phyloP scores from a whole-genome alignment of 1,140 invertebrate species.

The Chelonus insularis region DNA sequence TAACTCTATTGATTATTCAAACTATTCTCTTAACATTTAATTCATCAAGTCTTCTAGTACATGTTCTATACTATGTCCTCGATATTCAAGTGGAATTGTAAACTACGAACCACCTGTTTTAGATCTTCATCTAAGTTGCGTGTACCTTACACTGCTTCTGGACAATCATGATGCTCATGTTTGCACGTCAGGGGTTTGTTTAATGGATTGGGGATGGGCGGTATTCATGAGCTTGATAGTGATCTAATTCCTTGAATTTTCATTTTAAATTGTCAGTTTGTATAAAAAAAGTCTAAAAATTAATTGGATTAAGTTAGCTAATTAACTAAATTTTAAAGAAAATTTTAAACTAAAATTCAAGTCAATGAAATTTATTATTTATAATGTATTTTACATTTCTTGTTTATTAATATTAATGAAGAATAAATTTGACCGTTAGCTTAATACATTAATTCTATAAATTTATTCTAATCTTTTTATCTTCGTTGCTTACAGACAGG shows the following conservation, averaged over 20 bases:
- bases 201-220: neutral
- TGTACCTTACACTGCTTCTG: neutral
- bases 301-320: too few relatives aligned
- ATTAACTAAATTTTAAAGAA: too few relatives aligned
- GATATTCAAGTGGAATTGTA: neutral
- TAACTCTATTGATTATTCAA: constrained; percentile 5
- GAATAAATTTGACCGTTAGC: too few relatives aligned
- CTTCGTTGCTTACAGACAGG: constrained; percentile 62
- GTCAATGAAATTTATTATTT: neutral
- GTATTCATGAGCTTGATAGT: neutral
- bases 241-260: too few relatives aligned
- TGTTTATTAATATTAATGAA: neutral
- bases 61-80: neutral
- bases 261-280: too few relatives aligned
- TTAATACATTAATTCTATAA: too few relatives aligned
- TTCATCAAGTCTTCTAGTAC: neutral
- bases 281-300: neutral
- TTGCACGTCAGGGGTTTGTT: neutral
- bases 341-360: too few relatives aligned
- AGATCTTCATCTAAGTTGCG: neutral
- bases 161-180: neutral
- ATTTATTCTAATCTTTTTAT: constrained; percentile 1
- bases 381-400: neutral
- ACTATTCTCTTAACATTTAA: neutral
- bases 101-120: constrained; percentile 1